These are phyloP conservation scores for Ichneumoninae sp. DNA, from an alignment of 2,888 invertebrate genomes.

Conservation along the genomic window DNA sequence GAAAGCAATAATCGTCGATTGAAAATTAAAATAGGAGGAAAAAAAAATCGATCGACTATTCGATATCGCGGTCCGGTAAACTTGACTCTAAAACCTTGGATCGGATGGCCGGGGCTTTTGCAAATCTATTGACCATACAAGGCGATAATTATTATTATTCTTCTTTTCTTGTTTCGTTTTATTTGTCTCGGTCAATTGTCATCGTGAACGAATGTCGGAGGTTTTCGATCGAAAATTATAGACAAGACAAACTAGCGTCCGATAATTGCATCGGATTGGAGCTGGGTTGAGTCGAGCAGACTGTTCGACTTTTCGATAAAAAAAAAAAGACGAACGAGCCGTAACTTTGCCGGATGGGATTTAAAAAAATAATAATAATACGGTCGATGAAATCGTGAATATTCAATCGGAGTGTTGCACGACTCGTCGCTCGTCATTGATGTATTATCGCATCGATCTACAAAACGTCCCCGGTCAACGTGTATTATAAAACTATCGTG, in stretches of 20 bases:
- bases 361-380: background rate
- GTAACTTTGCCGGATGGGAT: background rate
- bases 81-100: conserved; percentile 76
- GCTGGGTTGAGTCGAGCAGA: background rate
- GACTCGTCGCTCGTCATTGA: conserved; percentile 15
- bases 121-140: conserved; percentile 72
- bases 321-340: background rate
- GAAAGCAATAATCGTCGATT: conserved; percentile 3
- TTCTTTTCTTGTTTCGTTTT: conserved; percentile 32
- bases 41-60: conserved; percentile 43
- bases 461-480: conserved; percentile 77
- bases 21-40: background rate
- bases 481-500: conserved; percentile 79
- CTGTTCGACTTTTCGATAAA: background rate
- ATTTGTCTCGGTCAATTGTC: conserved; percentile 28
- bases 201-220: conserved; percentile 6
- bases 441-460: conserved; percentile 73
- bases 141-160: conserved; percentile 53
- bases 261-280: background rate
- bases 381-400: conserved; percentile 31
- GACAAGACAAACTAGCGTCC: background rate
- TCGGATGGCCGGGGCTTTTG: conserved; percentile 77
- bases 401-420: background rate
- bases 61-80: conserved; percentile 75
- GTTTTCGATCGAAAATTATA: background rate